These are phyloP conservation scores for Megastigmus dorsalis DNA, from an alignment of 2,888 invertebrate species.

Conservation along the genomic window DNA sequence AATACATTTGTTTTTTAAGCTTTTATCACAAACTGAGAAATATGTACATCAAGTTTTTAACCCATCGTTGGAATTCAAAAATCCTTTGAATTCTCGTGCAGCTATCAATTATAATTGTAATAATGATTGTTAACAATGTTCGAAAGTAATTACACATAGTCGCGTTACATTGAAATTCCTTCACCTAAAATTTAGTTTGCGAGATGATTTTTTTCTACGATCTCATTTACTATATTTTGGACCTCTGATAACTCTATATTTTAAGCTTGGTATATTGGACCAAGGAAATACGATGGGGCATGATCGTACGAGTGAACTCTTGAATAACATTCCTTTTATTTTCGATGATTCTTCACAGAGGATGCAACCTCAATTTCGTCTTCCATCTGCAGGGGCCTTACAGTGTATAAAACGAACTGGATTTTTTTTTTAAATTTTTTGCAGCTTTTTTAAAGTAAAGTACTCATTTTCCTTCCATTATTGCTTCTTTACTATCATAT, in stretches of 20 bases:
- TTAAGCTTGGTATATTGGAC: conserved; percentile 50
- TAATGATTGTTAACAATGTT: conserved; percentile 46
- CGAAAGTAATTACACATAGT: conserved; percentile 45
- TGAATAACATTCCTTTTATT: conserved; percentile 52
- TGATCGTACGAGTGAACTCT: conserved; percentile 47
- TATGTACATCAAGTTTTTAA: conserved; percentile 51
- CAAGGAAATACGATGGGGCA: conserved; percentile 41
- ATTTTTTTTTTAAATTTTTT: conserved; percentile 13
- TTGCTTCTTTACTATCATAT: conserved; percentile 2
- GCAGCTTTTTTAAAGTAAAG: not conserved
- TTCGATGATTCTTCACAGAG: conserved; percentile 45
- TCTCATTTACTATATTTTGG: conserved; percentile 47
- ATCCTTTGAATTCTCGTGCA: conserved; percentile 44
- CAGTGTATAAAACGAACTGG: conserved; percentile 19
- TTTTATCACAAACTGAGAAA: conserved; percentile 46
- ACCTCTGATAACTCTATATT: conserved; percentile 42
- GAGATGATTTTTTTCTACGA: conserved; percentile 43
- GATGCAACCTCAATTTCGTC: conserved; percentile 36
- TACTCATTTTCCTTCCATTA: not conserved
- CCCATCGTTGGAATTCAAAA: conserved; percentile 35
- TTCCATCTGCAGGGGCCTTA: conserved; percentile 50
- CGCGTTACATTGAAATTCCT: conserved; percentile 45
- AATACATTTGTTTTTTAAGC: conserved; percentile 55
- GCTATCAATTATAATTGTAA: conserved; percentile 48
- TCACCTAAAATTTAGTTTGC: conserved; percentile 43